Evolutionary conservation across 2,797 vertebrate species (phyloP).

Genomic region (Valencia hispanica): DNA sequence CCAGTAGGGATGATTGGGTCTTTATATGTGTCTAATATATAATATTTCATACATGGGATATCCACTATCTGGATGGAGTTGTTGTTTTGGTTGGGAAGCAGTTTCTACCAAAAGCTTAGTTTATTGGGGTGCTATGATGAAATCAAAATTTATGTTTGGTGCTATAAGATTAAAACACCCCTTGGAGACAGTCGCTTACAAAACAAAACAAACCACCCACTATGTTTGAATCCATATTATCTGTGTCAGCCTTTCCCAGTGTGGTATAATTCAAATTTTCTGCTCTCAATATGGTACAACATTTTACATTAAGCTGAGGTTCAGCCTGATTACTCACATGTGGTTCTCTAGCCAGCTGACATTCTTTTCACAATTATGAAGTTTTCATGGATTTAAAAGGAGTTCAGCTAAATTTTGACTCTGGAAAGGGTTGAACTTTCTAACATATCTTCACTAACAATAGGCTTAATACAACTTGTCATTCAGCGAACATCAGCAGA

Average conservation of each 20-base stretch:
- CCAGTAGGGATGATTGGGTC: not conserved
- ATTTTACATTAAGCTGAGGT: not conserved
- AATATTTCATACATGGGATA: not conserved
- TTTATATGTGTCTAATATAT: not conserved
- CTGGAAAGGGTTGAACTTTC: not conserved
- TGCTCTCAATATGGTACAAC: not conserved
- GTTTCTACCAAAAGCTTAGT: not conserved
- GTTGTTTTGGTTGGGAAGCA: not conserved
- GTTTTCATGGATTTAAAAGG: not conserved
- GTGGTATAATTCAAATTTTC: not conserved
- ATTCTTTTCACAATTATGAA: not conserved
- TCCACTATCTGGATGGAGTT: not conserved
- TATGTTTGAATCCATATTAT: not conserved
- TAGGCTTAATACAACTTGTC: not conserved
- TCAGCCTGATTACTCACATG: not conserved
- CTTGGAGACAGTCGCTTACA: not conserved
- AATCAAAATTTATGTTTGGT: conserved; percentile 3
- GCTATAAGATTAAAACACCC: not conserved
- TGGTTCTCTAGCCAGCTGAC: not conserved
- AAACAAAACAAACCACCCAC: not conserved
- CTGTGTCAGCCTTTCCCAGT: not conserved
- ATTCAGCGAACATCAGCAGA: not conserved
- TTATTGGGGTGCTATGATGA: not conserved
- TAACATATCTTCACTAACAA: not conserved
- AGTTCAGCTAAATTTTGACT: not conserved